Evolutionary conservation across 2,113 vertebrate species (phyloP), one percentile per base, ranked within the genome.

Genomic region (Albula goreensis): DNA sequence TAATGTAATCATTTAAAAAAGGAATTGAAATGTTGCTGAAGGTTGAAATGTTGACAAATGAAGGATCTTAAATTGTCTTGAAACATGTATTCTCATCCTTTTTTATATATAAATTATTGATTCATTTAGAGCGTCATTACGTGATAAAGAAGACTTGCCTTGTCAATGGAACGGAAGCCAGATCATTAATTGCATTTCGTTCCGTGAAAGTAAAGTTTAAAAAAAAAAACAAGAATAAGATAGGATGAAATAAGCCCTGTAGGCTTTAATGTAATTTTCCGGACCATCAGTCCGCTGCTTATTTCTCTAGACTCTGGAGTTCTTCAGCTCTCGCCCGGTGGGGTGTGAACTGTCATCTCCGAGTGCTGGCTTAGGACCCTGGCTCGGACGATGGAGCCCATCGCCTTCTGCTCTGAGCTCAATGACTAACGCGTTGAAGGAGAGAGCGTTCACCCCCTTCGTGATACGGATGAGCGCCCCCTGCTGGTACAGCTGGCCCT

Each of bases 221-320:
- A 52, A 25, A 79, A 41, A 52, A 79, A 70, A 60, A 79, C 25
- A 57, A 53, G 11, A 91, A 84, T 89, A 90, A 92, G 92, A 93
- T 89, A 91, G 88, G 89, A 91, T 88, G 84, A 92, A 94, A 93
- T 92, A 93, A 91, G 93, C 95, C 93, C 94, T 93, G 91, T 88
- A 94, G 93, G 91, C 93, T 94, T 93, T 93, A 95, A 93, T 90
- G 92, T 91, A 95, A 96, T 95, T 96, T 96, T 95, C 93, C 94
- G 95, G 93, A 88, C 93, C 94, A 95, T 95, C 93, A 94, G 93
- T 89, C 90, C 79, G 83, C 88, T 89, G 86, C 88, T 89, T 51
- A 50, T 88, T 92, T 60, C 88, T 91, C 90, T 85, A 88, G 91
- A 89, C 91, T 92, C 87, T 85, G 31, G 50, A 91, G 89, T 87